A percentile compares a stretch with the other conserved stretches of the same genome.
Conservation (phyloP, 2,113 vertebrate genomes). For the Ahaetulla prasina region DNA sequence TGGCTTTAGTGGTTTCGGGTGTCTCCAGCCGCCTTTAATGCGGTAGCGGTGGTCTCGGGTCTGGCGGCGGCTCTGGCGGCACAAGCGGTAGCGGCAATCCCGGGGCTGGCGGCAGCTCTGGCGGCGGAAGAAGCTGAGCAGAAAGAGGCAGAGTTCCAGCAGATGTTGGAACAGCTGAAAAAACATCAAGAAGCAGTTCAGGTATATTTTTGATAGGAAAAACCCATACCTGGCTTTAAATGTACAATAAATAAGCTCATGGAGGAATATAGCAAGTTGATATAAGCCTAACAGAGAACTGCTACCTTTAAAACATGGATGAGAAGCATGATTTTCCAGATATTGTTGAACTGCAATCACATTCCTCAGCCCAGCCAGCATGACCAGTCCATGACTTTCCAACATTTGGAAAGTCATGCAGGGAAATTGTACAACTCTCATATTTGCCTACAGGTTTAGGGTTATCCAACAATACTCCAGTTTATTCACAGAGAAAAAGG, state of each 20-base stretch:
- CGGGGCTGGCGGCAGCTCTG: no score
- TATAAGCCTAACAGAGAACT: not conserved
- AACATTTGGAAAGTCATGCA: not conserved
- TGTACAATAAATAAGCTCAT: not conserved
- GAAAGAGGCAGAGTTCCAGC: constrained; percentile 85
- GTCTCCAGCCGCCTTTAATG: no score
- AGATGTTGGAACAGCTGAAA: constrained; percentile 85
- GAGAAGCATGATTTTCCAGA: not conserved
- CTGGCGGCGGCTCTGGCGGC: no score
- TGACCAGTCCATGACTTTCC: not conserved
- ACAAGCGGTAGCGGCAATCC: no score
- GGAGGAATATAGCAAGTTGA: not conserved
- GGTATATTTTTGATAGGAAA: constrained; percentile 67
- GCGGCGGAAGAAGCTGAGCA: constrained; percentile 83
- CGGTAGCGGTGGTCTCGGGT: no score
- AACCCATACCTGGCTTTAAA: no score
- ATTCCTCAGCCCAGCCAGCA: not conserved
- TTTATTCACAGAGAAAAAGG: not conserved
- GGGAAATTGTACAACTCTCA: not conserved
- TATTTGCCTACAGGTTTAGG: not conserved
- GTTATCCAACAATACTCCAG: not conserved
- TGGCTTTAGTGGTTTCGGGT: no score
- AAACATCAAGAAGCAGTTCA: constrained; percentile 85
- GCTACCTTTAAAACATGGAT: not conserved
- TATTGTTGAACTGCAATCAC: not conserved